Percentiles rank a stretch among this genome's conserved stretches.
These are phyloP conservation scores for Peromyscus eremicus DNA, from an alignment of 2,797 vertebrate genomes.

Conservation along the genomic window DNA sequence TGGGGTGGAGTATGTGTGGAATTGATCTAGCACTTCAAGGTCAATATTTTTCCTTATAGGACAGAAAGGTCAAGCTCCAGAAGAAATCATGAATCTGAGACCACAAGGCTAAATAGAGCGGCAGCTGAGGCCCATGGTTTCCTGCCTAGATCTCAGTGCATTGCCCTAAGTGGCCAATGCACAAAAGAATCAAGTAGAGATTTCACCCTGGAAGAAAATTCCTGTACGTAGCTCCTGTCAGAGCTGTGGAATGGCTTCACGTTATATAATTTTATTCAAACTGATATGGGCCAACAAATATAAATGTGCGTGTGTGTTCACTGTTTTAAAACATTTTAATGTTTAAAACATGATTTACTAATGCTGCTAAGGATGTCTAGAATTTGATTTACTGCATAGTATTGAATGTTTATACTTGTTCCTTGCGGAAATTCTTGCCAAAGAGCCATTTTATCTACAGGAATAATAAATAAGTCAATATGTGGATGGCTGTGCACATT, in stretches of 20 bases:
- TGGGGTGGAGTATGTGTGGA: too few relatives aligned
- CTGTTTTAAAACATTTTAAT: slow-evolving; percentile 84
- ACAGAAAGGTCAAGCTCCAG: background rate
- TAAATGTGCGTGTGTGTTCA: slow-evolving; percentile 73
- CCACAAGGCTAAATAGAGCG: accelerated
- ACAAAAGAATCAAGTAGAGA: background rate
- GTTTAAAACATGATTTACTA: slow-evolving; percentile 86
- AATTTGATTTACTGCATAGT: slow-evolving; percentile 80
- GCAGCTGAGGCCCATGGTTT: background rate
- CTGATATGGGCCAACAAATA: slow-evolving; percentile 83
- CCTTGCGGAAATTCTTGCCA: slow-evolving; percentile 83
- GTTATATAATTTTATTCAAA: slow-evolving; percentile 81
- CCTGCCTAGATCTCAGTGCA: background rate
- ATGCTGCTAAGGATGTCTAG: slow-evolving; percentile 81
- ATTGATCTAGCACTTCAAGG: background rate
- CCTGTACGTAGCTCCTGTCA: background rate
- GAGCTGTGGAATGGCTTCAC: slow-evolving; percentile 49
- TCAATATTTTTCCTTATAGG: background rate
- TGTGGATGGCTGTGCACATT: slow-evolving; percentile 79
- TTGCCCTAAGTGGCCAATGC: background rate
- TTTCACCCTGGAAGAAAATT: slow-evolving; percentile 42
- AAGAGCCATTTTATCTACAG: slow-evolving; percentile 82
- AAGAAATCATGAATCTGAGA: background rate
- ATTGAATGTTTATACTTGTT: slow-evolving; percentile 83
- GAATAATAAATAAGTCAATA: slow-evolving; percentile 85